phyloP scores from a whole-genome alignment of 2,113 vertebrate genomes.

The Mixornis gularis region DNA sequence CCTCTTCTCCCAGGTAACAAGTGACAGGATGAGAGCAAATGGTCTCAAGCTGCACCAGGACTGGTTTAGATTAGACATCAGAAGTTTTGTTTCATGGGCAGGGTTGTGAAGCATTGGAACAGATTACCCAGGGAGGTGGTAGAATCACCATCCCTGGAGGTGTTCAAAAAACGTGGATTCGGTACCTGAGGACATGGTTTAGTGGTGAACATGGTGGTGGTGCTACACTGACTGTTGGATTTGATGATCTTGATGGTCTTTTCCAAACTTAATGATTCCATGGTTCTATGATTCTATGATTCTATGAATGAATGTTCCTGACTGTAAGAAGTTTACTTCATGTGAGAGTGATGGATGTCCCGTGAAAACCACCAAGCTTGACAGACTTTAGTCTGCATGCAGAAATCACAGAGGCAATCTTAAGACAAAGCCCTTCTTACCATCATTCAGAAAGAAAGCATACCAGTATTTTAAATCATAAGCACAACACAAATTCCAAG shows the following conservation, averaged over 20 bases:
- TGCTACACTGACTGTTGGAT: fast-evolving
- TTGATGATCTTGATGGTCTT: neutral
- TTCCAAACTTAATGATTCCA: neutral
- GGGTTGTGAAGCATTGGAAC: neutral
- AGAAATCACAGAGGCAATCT: neutral
- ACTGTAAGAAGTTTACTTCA: neutral
- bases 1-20: neutral
- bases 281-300: neutral
- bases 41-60: neutral
- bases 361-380: neutral
- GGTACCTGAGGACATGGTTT: neutral
- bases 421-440: neutral
- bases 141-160: neutral
- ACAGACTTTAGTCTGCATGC: neutral
- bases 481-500: neutral
- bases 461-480: neutral
- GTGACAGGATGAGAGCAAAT: neutral
- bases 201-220: neutral
- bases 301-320: neutral
- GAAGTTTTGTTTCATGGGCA: neutral
- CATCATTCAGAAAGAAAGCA: neutral
- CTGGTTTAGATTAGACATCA: neutral
- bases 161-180: neutral
- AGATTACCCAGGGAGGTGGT: neutral
- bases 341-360: neutral